Evolutionary conservation across 2,888 invertebrate species (phyloP).

Genomic region (Agrotis puta): DNA sequence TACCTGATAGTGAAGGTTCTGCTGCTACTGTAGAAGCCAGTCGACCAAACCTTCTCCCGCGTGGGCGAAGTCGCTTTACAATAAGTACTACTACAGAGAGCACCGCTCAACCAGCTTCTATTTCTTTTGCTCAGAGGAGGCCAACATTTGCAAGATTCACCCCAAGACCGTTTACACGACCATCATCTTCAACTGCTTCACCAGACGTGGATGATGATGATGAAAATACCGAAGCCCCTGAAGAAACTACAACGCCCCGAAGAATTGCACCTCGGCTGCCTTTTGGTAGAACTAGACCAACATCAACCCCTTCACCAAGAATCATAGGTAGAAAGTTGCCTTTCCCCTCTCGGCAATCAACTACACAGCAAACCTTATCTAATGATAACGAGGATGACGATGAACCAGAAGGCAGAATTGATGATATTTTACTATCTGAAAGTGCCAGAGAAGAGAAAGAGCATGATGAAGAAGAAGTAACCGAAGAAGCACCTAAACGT

Average conservation of each 20-base stretch:
- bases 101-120: constrained; percentile 69
- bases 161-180: constrained; percentile 84
- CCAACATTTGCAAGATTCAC: constrained; percentile 85
- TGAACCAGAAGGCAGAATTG: constrained; percentile 79
- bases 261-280: constrained; percentile 76
- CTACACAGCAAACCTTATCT: constrained; percentile 74
- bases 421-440: constrained; percentile 88
- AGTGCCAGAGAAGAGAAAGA: constrained; percentile 88
- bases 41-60: constrained; percentile 77
- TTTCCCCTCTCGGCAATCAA: constrained; percentile 76
- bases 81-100: constrained; percentile 76
- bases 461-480: constrained; percentile 77
- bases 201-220: constrained; percentile 56
- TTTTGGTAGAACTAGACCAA: constrained; percentile 76
- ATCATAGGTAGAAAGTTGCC: constrained; percentile 80
- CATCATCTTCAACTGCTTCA: constrained; percentile 61
- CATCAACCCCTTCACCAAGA: constrained; percentile 66
- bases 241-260: constrained; percentile 72
- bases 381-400: constrained; percentile 76
- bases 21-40: constrained; percentile 84
- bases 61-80: constrained; percentile 83
- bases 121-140: constrained; percentile 71
- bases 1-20: constrained; percentile 83
- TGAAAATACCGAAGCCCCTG: constrained; percentile 51
- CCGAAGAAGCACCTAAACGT: constrained; percentile 71